These are phyloP conservation scores for Cataglyphis albicans DNA, from an alignment of 2,888 invertebrate genomes.

Conservation along the genomic window DNA sequence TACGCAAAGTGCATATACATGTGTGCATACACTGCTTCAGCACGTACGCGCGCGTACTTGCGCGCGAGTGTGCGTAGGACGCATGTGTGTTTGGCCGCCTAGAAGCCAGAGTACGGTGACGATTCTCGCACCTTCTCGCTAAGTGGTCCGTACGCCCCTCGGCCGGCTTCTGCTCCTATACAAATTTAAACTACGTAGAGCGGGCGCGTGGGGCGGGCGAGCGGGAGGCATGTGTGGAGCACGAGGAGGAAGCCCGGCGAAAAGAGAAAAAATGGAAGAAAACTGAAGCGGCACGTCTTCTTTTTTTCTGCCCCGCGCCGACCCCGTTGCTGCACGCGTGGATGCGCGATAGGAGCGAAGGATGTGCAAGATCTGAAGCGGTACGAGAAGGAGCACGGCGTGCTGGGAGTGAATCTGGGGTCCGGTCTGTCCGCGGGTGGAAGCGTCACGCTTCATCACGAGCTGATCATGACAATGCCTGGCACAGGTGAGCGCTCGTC, in stretches of 20 bases:
- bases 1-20: background rate
- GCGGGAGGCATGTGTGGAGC: conserved; percentile 47
- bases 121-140: conserved; percentile 86
- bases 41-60: conserved; percentile 19
- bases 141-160: conserved; percentile 84
- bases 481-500: conserved; percentile 76
- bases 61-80: conserved; percentile 36
- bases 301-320: conserved; percentile 52
- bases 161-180: conserved; percentile 83
- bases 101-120: conserved; percentile 85
- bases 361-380: conserved; percentile 91
- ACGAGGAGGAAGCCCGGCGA: conserved; percentile 56
- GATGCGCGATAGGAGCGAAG: conserved; percentile 88
- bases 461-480: conserved; percentile 85
- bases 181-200: conserved; percentile 84
- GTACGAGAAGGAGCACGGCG: conserved; percentile 87
- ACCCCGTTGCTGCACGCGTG: conserved; percentile 52
- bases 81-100: conserved; percentile 79
- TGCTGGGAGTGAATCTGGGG: conserved; percentile 84
- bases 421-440: conserved; percentile 83
- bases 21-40: background rate
- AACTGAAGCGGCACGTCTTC: conserved; percentile 74
- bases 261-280: conserved; percentile 53
- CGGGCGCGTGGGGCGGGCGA: conserved; percentile 53
- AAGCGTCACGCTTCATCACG: conserved; percentile 84